Evolutionary conservation across 92 coral and sea anemone genomes (phyloP).

Genomic region (Bergia puertoricense): DNA sequence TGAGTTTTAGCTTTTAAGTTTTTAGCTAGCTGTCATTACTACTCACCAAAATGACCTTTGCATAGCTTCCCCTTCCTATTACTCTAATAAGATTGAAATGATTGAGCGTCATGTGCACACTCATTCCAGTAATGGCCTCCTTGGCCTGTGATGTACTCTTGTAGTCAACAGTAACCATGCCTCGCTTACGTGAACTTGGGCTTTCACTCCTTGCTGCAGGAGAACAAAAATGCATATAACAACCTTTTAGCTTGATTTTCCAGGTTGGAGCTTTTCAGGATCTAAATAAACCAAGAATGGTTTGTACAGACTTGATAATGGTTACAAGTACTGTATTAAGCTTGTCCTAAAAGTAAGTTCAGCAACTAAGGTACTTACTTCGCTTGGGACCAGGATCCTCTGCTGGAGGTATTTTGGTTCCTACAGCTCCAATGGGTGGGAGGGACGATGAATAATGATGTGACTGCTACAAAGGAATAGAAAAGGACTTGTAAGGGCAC

Average conservation of each 20-base stretch:
- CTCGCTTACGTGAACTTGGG: conserved; percentile 87
- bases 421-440: conserved; percentile 94
- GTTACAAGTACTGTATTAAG: too few species aligned
- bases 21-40: too few species aligned
- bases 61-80: conserved; percentile 98
- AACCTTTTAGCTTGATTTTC: not conserved
- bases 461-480: not conserved
- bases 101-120: conserved; percentile 67
- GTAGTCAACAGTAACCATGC: conserved; percentile 77
- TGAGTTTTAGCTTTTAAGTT: too few species aligned
- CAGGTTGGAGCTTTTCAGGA: not conserved
- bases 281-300: not conserved
- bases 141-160: conserved; percentile 75
- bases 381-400: conserved; percentile 90
- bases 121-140: conserved; percentile 75
- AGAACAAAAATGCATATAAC: not conserved
- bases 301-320: too few species aligned
- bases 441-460: conserved; percentile 66
- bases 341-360: too few species aligned
- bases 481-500: not conserved
- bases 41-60: conserved; percentile 95
- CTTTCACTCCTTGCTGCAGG: conserved; percentile 96
- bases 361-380: conserved; percentile 64
- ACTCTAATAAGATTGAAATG: conserved; percentile 91
- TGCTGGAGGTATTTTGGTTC: conserved; percentile 83